Evolutionary conservation across 2,113 vertebrate species (phyloP).

Genomic region (Macroglossus sobrinus): DNA sequence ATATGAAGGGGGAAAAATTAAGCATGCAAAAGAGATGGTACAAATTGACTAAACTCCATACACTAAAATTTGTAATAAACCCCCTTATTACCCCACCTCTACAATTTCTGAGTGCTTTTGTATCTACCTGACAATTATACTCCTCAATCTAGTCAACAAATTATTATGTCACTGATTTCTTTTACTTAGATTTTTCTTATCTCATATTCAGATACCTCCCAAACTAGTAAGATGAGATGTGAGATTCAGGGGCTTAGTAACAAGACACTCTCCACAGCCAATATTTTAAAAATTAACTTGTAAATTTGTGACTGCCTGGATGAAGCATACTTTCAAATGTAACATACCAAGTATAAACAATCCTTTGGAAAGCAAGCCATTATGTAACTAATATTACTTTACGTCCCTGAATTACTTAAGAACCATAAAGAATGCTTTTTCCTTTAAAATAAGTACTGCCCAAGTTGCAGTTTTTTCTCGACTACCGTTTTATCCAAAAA

Average conservation of each 20-base stretch:
- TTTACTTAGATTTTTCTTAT: background rate
- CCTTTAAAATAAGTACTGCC: background rate
- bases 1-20: background rate
- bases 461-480: background rate
- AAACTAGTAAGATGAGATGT: background rate
- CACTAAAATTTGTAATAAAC: background rate
- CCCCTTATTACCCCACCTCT: background rate
- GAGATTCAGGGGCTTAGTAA: slow-evolving; percentile 2
- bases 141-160: background rate
- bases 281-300: slow-evolving; percentile 30
- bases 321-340: background rate
- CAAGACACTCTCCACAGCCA: background rate
- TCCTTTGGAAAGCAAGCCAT: slow-evolving; percentile 40
- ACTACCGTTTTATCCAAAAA: background rate
- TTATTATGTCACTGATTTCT: background rate
- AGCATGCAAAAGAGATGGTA: background rate
- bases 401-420: background rate
- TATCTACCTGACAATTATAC: background rate
- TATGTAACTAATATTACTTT: slow-evolving; percentile 59
- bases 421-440: background rate
- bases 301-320: slow-evolving; percentile 13
- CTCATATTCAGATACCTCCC: background rate
- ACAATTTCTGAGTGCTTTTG: background rate
- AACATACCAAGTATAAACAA: background rate
- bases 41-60: background rate